phyloP scores from a whole-genome alignment of 2,888 invertebrate genomes.

The Thumatha senex region DNA sequence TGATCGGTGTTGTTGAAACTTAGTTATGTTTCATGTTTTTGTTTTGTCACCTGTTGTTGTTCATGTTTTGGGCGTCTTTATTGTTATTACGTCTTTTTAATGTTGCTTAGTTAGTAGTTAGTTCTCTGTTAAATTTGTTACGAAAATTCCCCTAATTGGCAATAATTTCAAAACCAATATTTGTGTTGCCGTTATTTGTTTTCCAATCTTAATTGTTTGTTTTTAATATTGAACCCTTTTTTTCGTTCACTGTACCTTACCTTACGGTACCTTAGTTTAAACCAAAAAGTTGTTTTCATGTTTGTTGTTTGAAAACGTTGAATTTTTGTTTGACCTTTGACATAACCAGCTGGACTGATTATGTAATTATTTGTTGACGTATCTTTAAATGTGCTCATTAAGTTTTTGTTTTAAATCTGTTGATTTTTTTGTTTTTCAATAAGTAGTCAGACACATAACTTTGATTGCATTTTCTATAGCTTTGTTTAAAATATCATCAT shows the following conservation, averaged over 20 bases:
- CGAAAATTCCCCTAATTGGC: slow-evolving; percentile 15
- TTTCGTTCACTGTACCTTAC: slow-evolving; percentile 2
- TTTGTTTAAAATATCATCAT: background rate
- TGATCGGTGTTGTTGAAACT: slow-evolving; percentile 71
- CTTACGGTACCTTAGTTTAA: no score
- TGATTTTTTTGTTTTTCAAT: slow-evolving; percentile 19
- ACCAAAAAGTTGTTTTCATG: slow-evolving; percentile 36
- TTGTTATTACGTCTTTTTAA: slow-evolving; percentile 33
- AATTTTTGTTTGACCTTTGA: slow-evolving; percentile 28
- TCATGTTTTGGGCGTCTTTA: slow-evolving; percentile 32
- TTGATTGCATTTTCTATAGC: background rate
- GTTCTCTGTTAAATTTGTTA: slow-evolving; percentile 31
- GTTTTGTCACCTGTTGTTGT: slow-evolving; percentile 35
- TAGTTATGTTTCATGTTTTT: slow-evolving; percentile 55
- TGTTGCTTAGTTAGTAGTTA: slow-evolving; percentile 24
- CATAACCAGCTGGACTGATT: slow-evolving; percentile 32
- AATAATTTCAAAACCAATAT: background rate
- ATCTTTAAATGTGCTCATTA: slow-evolving; percentile 3
- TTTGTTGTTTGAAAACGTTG: slow-evolving; percentile 29
- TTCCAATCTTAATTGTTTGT: background rate
- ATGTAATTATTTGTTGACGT: slow-evolving; percentile 16
- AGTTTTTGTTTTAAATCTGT: slow-evolving; percentile 18
- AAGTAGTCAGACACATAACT: background rate
- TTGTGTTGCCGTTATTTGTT: no score
- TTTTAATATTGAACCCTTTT: background rate